These are phyloP conservation scores for Catamblyrhynchus diadema DNA, from an alignment of 2,797 vertebrate species.

Conservation along the genomic window DNA sequence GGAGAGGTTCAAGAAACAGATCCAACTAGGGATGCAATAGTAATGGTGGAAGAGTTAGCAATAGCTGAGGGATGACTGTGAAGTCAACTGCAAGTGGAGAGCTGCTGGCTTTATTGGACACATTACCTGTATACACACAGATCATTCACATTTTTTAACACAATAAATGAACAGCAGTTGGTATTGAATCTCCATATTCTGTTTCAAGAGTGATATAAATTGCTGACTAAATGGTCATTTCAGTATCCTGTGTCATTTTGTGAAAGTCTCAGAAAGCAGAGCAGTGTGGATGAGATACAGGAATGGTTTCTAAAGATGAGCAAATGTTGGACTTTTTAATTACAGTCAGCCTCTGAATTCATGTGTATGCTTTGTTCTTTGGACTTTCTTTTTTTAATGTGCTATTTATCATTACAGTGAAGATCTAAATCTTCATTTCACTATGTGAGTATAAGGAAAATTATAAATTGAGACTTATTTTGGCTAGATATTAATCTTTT, in stretches of 20 bases:
- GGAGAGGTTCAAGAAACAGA: not conserved
- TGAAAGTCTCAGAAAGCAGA: not conserved
- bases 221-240: not conserved
- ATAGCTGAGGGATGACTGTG: not conserved
- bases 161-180: not conserved
- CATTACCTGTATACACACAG: not conserved
- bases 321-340: not conserved
- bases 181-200: not conserved
- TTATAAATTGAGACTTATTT: not conserved
- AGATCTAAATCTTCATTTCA: not conserved
- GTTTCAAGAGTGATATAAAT: not conserved
- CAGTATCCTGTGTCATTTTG: not conserved
- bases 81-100: not conserved
- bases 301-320: not conserved
- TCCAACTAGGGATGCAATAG: not conserved
- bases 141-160: not conserved
- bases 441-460: not conserved
- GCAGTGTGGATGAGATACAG: not conserved
- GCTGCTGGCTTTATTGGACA: not conserved
- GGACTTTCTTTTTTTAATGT: not conserved
- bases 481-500: not conserved
- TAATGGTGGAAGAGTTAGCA: not conserved
- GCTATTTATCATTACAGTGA: not conserved
- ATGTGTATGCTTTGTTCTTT: not conserved
- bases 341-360: not conserved